A percentile compares a stretch with the other conserved stretches of the same genome.
Evolutionary conservation across 2,888 invertebrate genomes (phyloP).

Genomic region (Aspidiotus destructor): DNA sequence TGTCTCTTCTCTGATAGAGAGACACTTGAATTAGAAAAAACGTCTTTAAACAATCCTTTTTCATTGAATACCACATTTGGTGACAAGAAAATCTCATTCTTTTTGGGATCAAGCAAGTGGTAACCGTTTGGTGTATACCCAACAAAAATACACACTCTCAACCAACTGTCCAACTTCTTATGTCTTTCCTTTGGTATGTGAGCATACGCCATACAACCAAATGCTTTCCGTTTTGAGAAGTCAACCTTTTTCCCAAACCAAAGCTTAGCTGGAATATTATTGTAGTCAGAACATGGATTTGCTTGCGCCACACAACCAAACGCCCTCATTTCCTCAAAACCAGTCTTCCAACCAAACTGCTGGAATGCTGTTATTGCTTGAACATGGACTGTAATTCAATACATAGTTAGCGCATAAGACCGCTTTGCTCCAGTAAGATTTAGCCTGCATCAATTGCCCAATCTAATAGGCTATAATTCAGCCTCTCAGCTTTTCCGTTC

Average conservation of each 20-base stretch:
- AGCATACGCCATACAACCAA: no score
- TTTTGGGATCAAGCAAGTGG: background rate
- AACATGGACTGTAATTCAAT: background rate
- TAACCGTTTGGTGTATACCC: slow-evolving; percentile 16
- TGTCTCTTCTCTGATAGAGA: no score
- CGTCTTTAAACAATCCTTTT: no score
- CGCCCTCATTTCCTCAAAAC: background rate
- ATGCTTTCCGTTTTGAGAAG: no score
- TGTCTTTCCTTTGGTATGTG: slow-evolving; percentile 12
- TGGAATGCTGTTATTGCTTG: background rate
- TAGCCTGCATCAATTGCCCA: slow-evolving; percentile 6
- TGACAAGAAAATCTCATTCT: background rate
- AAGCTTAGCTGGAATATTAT: no score
- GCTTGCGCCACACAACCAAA: slow-evolving; percentile 13
- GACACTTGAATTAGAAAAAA: no score
- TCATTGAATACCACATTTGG: slow-evolving; percentile 6
- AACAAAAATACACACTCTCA: background rate
- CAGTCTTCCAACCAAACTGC: background rate
- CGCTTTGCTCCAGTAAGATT: slow-evolving; percentile 10
- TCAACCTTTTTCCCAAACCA: no score
- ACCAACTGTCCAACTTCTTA: background rate
- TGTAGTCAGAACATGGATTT: no score
- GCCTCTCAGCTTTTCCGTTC: slow-evolving; percentile 18
- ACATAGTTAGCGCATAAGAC: slow-evolving; percentile 9
- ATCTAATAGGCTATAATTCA: slow-evolving; percentile 7